A percentile compares a stretch with the other conserved stretches of the same genome.
Conservation (phyloP, 2,113 vertebrate species). For the Chitala chitala region DNA sequence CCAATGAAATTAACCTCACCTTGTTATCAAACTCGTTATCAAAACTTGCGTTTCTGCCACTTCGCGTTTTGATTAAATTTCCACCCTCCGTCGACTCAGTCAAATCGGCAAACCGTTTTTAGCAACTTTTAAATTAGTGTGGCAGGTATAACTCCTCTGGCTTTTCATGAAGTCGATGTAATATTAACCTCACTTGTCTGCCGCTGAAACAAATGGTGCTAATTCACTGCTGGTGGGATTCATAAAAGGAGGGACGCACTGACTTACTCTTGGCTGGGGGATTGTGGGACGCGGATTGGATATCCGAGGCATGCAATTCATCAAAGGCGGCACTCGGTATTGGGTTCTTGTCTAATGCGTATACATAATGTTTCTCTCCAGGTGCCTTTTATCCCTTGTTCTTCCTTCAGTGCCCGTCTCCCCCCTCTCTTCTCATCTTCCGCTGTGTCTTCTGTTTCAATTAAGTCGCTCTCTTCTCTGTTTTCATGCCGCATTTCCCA, state of each 20-base stretch:
- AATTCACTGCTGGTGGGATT: neutral
- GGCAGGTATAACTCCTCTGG: neutral
- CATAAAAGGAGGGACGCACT: neutral
- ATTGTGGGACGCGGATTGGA: conserved; percentile 30
- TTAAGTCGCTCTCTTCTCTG: conserved; percentile 50
- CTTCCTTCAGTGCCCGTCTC: conserved; percentile 2
- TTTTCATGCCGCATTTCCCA: conserved; percentile 76
- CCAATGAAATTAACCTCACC: neutral
- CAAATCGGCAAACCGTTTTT: neutral
- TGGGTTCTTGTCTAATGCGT: conserved; percentile 45
- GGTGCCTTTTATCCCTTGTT: neutral
- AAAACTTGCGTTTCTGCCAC: neutral
- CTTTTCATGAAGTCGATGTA: conserved; percentile 20
- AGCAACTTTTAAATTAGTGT: neutral
- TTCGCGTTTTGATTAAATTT: neutral
- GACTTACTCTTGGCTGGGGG: conserved; percentile 16
- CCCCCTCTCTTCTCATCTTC: conserved; percentile 2
- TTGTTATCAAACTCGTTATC: neutral
- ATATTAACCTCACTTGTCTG: conserved; percentile 13
- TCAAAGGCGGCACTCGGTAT: conserved; percentile 34
- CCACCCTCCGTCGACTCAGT: neutral
- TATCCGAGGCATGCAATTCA: conserved; percentile 39
- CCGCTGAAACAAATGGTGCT: neutral
- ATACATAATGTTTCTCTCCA: conserved; percentile 18
- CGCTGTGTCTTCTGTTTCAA: conserved; percentile 23